A percentile compares a stretch with the other conserved stretches of the same genome.
phyloP scores from a whole-genome alignment of 2,888 invertebrate species.

The Drosophila buzzatii region DNA sequence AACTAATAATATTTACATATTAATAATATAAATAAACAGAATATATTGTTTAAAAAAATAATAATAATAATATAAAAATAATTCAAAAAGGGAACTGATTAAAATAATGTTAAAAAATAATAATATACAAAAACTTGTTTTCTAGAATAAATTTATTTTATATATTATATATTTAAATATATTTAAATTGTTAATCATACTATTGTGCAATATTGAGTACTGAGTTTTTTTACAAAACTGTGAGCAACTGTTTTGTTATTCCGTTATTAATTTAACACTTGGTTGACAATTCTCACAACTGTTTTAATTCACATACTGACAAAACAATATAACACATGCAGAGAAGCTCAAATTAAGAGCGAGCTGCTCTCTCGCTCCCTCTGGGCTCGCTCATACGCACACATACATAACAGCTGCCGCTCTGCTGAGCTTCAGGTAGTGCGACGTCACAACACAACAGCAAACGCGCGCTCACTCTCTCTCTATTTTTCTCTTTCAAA shows the following conservation, averaged over 20 bases:
- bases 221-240: background rate
- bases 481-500: background rate
- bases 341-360: background rate
- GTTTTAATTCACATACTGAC: too few relatives aligned
- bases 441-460: background rate
- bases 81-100: background rate
- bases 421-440: conserved; percentile 6
- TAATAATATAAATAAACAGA: too few relatives aligned
- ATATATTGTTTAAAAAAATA: too few relatives aligned
- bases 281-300: too few relatives aligned
- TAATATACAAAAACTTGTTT: too few relatives aligned
- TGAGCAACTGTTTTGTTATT: background rate
- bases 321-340: background rate
- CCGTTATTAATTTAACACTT: background rate
- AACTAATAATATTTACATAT: too few relatives aligned
- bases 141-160: too few relatives aligned
- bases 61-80: background rate
- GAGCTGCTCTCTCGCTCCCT: background rate
- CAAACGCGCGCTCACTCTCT: background rate
- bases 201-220: too few relatives aligned
- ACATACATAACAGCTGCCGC: background rate
- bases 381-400: background rate
- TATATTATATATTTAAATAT: too few relatives aligned
- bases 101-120: too few relatives aligned
- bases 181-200: too few relatives aligned